Base-by-base conservation (phyloP, 2,113 vertebrate genomes). In the Phylloscopus whistleri region DNA sequence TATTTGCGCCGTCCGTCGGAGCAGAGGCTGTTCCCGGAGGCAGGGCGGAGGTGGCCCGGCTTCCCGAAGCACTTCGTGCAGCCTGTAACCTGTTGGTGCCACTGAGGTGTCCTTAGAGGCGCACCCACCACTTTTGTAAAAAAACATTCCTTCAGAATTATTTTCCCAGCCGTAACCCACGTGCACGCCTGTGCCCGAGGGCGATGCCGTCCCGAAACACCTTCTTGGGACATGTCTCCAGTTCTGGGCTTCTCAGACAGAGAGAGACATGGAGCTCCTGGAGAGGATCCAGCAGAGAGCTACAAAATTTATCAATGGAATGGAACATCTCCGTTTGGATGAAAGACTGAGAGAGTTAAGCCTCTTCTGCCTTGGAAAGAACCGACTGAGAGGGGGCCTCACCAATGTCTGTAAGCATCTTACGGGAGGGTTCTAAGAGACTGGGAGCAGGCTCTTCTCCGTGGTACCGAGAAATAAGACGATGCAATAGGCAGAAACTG, bases 11-110 rank as follows among this genome's bases (percentile, higher is more conserved):
- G 22, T n/a, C 13, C 6, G 5, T 28, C 10, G 35, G 12, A 4
- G 3, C 16, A 20, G 31, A 13, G 33, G 24, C 18, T 1, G 21
- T 4, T 39, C 5, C 23, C 1, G 6, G 56, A 27, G 48, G 22
- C 52, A 1, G 24, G 19, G 35, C 10, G 12, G 27, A 56, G 46
- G 19, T 30, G 43, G 4, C 22, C 2, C 15, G 8, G 33, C 22
- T 31, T 13, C 8, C 30, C 23, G 2, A 39, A 16, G 2, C 4
- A 1, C 31, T 66, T n/a, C 17, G 11, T 67, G 39, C 19, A 0
- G 43, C 18, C 20, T n/a, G 41, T 7, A 9, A 5, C 3, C 16
- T 13, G 2, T 15, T 18, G 24, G 7, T 31, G 24, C 17, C 22
- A 9, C n/a, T 30, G 51, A 7, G 20, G 18, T 28, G 24, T 49